Evolutionary conservation across 1,140 invertebrate species (phyloP).

Genomic region (Oedothorax gibbosus): DNA sequence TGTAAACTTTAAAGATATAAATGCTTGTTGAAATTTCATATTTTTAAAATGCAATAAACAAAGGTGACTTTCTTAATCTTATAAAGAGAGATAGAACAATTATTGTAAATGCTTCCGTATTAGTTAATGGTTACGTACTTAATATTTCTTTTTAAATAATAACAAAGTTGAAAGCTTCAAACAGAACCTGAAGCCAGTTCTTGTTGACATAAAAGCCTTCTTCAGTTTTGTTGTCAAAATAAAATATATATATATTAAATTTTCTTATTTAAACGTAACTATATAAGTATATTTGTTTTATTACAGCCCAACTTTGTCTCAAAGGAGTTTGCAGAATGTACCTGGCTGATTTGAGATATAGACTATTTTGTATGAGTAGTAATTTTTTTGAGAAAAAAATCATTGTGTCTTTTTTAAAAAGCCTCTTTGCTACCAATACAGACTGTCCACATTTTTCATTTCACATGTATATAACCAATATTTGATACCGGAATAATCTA

Average conservation of each 20-base stretch:
- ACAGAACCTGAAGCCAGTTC: background rate
- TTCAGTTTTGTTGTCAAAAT: background rate
- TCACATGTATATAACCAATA: slow-evolving; percentile 4
- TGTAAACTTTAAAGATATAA: too few species aligned
- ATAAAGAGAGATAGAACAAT: too few species aligned
- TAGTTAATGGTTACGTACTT: background rate
- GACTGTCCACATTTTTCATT: background rate
- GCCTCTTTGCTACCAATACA: background rate
- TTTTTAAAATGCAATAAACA: too few species aligned
- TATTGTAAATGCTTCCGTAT: too few species aligned
- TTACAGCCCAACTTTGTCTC: slow-evolving; percentile 12
- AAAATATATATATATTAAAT: background rate
- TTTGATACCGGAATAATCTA: slow-evolving; percentile 15
- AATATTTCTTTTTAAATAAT: background rate
- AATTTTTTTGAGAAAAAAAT: slow-evolving; percentile 4
- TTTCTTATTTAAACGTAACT: background rate
- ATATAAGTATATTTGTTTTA: background rate
- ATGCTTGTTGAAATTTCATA: too few species aligned
- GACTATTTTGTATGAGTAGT: slow-evolving; percentile 1
- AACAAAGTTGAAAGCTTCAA: background rate
- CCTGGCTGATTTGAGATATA: slow-evolving; percentile 6
- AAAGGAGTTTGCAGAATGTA: slow-evolving; percentile 8
- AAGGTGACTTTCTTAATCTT: too few species aligned
- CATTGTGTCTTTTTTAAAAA: background rate
- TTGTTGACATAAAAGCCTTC: background rate